Percentiles rank a stretch among this genome's conserved stretches.
Conservation (phyloP, 2,113 vertebrate species). For the Danionella cerebrum region DNA sequence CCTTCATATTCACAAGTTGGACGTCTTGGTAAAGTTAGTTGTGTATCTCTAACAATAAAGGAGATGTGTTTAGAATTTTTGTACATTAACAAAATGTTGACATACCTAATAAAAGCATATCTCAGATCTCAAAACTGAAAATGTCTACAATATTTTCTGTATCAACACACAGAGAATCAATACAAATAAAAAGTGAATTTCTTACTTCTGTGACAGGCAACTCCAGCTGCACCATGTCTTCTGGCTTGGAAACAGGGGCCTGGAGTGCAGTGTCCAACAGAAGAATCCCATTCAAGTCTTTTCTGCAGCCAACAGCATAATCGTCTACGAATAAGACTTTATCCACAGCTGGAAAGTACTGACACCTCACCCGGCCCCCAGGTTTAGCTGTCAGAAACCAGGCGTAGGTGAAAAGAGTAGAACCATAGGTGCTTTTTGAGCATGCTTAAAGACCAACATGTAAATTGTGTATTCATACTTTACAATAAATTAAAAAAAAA, state of each 20-base stretch:
- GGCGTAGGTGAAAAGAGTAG: background rate
- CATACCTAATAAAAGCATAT: background rate
- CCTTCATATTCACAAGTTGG: too few relatives aligned
- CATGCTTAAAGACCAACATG: too few relatives aligned
- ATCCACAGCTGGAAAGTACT: constrained; percentile 97
- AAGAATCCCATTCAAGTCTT: constrained; percentile 96
- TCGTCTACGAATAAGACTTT: constrained; percentile 98
- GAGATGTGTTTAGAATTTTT: too few relatives aligned
- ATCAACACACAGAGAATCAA: background rate
- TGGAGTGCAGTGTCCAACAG: constrained; percentile 96
- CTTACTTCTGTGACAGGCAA: constrained; percentile 96
- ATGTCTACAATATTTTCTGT: background rate
- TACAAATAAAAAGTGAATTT: background rate
- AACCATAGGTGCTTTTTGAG: too few relatives aligned
- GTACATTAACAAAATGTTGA: too few relatives aligned
- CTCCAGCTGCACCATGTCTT: constrained; percentile 96
- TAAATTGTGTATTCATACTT: too few relatives aligned
- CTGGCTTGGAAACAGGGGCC: constrained; percentile 90
- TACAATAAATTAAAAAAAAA: too few relatives aligned
- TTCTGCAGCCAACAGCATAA: constrained; percentile 95
- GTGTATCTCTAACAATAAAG: too few relatives aligned
- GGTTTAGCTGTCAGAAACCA: constrained; percentile 75
- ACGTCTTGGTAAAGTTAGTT: too few relatives aligned
- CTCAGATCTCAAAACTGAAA: background rate
- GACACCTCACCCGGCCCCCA: constrained; percentile 90